phyloP scores from a whole-genome alignment of 2,797 vertebrate genomes.

The Parambassis ranga region DNA sequence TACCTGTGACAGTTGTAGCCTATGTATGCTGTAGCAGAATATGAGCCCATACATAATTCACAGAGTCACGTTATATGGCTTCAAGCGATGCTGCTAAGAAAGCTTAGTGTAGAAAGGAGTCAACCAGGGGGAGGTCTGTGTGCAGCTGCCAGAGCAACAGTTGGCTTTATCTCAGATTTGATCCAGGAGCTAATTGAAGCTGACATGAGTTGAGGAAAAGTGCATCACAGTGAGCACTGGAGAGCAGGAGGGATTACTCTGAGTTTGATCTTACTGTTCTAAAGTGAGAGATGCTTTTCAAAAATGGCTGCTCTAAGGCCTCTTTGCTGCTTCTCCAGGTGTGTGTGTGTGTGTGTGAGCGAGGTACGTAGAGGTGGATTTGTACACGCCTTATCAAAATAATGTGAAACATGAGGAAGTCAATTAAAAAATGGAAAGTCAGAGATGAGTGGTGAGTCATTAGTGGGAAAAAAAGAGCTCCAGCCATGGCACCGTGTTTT shows the following conservation, averaged over 20 bases:
- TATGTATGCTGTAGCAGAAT: constrained; percentile 33
- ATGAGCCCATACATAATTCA: constrained; percentile 62
- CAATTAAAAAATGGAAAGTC: background rate
- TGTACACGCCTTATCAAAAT: background rate
- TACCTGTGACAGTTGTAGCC: constrained; percentile 40
- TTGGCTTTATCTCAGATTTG: constrained; percentile 38
- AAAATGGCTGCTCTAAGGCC: constrained; percentile 42
- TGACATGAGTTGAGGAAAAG: constrained; percentile 50
- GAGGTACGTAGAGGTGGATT: background rate
- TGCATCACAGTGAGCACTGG: constrained; percentile 35
- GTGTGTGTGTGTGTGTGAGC: background rate
- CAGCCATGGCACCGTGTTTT: background rate
- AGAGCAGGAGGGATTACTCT: constrained; percentile 8
- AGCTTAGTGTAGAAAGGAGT: constrained; percentile 45
- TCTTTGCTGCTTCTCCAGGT: constrained; percentile 7
- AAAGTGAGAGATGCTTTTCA: constrained; percentile 36
- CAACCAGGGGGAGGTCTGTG: constrained; percentile 38
- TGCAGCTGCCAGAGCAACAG: constrained; percentile 48
- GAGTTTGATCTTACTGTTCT: constrained; percentile 30
- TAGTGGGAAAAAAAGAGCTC: background rate
- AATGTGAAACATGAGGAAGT: background rate
- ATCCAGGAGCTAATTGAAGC: constrained; percentile 57
- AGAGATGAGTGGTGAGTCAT: background rate
- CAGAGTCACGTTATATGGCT: constrained; percentile 46
- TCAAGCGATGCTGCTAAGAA: constrained; percentile 54